Evolutionary conservation across 2,888 invertebrate genomes (phyloP), one percentile per base, ranked within the genome.

Genomic region (Kuschelorhynchus macadamiae): DNA sequence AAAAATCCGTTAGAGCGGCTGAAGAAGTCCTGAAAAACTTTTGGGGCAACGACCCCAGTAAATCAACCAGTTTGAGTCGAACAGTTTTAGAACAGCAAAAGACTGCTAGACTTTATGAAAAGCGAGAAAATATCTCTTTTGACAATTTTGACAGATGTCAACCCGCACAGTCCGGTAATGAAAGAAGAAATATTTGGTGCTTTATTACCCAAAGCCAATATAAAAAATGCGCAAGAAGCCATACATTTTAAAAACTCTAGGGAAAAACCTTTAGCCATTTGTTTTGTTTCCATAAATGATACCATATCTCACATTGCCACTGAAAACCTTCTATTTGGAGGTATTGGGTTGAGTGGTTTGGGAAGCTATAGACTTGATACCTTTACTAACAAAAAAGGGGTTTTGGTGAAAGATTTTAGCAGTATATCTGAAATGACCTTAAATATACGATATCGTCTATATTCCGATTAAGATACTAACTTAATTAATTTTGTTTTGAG

Each of bases 161-260:
- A 89, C 56, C 85, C 88, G 0, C 86, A 86, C 1, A 97, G 97
- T 85, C 88, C 91, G 33, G 83, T 94, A 1, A 94, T 95, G 94
- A 88, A 90, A 74, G 93, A 97, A 76, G 98, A 99, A 88, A 96
- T 99, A 75, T 99, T 99, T 83, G 99, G 98, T 0, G 99, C 99
- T 4, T 89, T 99, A 76, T 86, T 99, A 73, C 98, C 98, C 0
- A 92, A 99, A 65, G 83, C 97, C 3, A 91, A 89, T 57, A 89
- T 97, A 1, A 89, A 91, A 67, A 91, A 91, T 82, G 91, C 92
- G 9, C 92, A 92, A 67, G 96, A 97, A 82, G 98, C 98, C 0
- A 93, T 98, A 60, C 89, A 92, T 74, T 95, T 94, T 80, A 96
- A 98, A 75, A 96, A 95, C 78, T 86, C 87, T 67, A 90, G 95